These are phyloP conservation scores for Drosophila nigromelanica DNA, from an alignment of 1,140 invertebrate genomes.

Conservation along the genomic window DNA sequence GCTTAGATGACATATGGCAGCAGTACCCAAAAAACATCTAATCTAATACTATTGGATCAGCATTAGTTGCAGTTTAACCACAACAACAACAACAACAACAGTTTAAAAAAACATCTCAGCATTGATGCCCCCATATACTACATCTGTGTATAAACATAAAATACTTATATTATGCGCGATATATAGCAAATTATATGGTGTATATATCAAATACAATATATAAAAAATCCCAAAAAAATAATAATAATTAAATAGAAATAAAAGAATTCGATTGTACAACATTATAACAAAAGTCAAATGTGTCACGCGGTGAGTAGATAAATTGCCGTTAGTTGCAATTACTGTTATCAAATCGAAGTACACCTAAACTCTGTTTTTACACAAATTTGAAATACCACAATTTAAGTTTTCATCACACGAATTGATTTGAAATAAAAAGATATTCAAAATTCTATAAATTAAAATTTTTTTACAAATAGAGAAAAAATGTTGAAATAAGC, in stretches of 20 bases:
- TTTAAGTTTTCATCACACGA: too few relatives aligned
- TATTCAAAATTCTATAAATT: too few relatives aligned
- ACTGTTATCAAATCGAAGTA: neutral
- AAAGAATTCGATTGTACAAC: conserved; percentile 67
- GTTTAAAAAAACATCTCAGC: conserved; percentile 30
- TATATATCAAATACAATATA: conserved; percentile 56
- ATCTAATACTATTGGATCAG: conserved; percentile 25
- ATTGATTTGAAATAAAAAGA: too few relatives aligned
- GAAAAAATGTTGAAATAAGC: too few relatives aligned
- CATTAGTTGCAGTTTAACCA: conserved; percentile 48
- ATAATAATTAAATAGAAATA: neutral
- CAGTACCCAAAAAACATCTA: conserved; percentile 5
- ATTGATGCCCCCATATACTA: conserved; percentile 52
- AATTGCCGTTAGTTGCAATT: conserved; percentile 5
- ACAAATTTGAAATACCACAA: too few relatives aligned
- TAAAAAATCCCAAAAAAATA: conserved; percentile 9
- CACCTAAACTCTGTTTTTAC: too few relatives aligned
- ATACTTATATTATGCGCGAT: conserved; percentile 57
- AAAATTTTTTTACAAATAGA: too few relatives aligned
- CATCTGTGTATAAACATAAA: conserved; percentile 71
- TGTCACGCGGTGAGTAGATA: conserved; percentile 79
- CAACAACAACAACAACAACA: conserved; percentile 19
- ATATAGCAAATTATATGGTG: conserved; percentile 63
- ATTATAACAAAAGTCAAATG: conserved; percentile 77
- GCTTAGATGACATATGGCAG: conserved; percentile 26